A percentile compares a stretch with the other conserved stretches of the same genome.
Evolutionary conservation across 1,140 invertebrate genomes (phyloP).

Genomic region (Magallana ariakensis): DNA sequence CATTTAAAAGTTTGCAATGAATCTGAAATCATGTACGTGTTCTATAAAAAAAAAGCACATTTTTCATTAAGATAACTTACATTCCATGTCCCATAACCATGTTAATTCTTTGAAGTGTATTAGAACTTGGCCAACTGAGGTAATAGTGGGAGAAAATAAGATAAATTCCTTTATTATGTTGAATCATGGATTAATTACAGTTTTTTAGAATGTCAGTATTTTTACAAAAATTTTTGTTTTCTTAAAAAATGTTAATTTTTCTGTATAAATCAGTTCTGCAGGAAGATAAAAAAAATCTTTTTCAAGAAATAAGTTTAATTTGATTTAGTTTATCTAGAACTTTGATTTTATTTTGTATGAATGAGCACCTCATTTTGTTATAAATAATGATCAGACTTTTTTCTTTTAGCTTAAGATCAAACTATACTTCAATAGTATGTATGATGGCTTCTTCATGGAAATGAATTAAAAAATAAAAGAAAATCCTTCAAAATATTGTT

Average conservation of each 20-base stretch:
- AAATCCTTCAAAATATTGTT: not conserved
- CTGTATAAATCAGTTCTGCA: not conserved
- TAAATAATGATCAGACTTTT: not conserved
- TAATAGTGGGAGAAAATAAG: too few relatives aligned
- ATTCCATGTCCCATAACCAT: not conserved
- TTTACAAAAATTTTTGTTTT: too few relatives aligned
- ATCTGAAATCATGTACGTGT: not conserved
- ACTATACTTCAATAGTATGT: conserved; percentile 24
- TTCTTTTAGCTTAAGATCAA: conserved; percentile 33
- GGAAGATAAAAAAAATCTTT: not conserved
- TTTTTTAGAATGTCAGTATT: too few relatives aligned
- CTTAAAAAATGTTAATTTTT: not conserved
- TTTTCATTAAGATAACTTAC: conserved; percentile 17
- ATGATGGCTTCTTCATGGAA: conserved; percentile 31
- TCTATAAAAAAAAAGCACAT: not conserved
- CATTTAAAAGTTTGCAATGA: conserved; percentile 19
- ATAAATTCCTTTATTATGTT: too few relatives aligned
- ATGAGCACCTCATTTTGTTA: not conserved
- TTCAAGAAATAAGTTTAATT: conserved; percentile 11
- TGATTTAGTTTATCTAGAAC: not conserved
- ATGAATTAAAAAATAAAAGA: conserved; percentile 12
- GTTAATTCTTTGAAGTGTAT: too few relatives aligned
- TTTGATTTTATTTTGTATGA: not conserved
- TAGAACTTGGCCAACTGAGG: too few relatives aligned
- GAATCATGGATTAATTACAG: too few relatives aligned